Conservation (phyloP, 2,888 invertebrate species). For the Drosophila testacea region DNA sequence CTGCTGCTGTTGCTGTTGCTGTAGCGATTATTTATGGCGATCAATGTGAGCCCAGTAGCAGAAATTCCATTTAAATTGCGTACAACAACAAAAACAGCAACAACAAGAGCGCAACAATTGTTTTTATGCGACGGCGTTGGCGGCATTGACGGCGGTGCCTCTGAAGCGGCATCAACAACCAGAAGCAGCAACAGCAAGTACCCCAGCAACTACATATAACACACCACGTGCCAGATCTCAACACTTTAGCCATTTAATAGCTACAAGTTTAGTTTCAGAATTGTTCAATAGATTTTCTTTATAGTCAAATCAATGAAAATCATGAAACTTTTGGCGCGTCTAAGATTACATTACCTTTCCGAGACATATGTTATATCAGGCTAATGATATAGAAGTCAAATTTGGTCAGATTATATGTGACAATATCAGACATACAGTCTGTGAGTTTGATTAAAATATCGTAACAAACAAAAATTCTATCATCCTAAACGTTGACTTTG, state of each 20-base stretch:
- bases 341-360: too few species aligned
- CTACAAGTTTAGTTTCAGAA: not conserved
- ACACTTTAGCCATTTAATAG: constrained; percentile 42
- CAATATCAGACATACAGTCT: too few species aligned
- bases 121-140: constrained; percentile 77
- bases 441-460: too few species aligned
- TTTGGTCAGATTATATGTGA: too few species aligned
- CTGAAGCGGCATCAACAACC: constrained; percentile 68
- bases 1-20: constrained; percentile 45
- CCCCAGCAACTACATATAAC: constrained; percentile 41
- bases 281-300: not conserved
- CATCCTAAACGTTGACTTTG: too few species aligned
- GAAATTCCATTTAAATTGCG: constrained; percentile 80
- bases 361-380: too few species aligned
- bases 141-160: constrained; percentile 79
- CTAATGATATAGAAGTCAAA: too few species aligned
- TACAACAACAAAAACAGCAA: constrained; percentile 55
- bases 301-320: too few species aligned
- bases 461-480: too few species aligned
- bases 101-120: constrained; percentile 56
- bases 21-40: constrained; percentile 76
- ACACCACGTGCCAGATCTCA: constrained; percentile 27
- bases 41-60: constrained; percentile 74
- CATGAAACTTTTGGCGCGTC: too few species aligned
- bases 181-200: constrained; percentile 35